Evolutionary conservation across 2,888 invertebrate genomes (phyloP).

Genomic region (Dryococelus australis): DNA sequence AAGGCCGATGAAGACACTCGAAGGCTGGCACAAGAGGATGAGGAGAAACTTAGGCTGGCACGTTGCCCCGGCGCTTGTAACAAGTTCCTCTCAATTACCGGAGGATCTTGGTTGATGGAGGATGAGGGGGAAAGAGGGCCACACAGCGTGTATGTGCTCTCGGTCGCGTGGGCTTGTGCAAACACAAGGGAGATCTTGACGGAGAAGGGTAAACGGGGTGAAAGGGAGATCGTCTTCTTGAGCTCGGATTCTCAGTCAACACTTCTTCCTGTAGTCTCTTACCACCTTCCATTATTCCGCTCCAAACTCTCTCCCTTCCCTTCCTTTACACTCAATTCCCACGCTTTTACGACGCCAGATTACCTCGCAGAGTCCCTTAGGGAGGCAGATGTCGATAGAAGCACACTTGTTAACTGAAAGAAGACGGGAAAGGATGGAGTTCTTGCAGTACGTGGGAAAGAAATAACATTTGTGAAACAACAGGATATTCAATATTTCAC

Average conservation of each 20-base stretch:
- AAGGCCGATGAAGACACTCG: not conserved
- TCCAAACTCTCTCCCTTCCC: not conserved
- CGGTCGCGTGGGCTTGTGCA: not conserved
- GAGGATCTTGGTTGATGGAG: not conserved
- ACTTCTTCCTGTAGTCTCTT: not conserved
- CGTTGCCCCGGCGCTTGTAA: not conserved
- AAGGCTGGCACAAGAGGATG: not conserved
- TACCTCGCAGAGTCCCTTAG: not conserved
- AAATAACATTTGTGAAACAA: too few species aligned
- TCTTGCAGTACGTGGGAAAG: too few species aligned
- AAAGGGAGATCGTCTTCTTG: not conserved
- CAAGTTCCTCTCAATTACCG: constrained; percentile 16
- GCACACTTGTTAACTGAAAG: not conserved
- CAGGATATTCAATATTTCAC: too few species aligned
- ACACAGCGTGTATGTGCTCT: too few species aligned
- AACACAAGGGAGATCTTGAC: not conserved
- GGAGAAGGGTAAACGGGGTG: not conserved
- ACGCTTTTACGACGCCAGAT: not conserved
- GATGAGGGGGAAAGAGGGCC: not conserved
- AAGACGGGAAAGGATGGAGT: not conserved
- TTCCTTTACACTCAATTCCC: not conserved
- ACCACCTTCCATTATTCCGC: constrained; percentile 4
- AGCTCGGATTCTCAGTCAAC: not conserved
- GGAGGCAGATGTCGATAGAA: not conserved
- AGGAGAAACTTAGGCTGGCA: not conserved